phyloP scores from a whole-genome alignment of 2,888 invertebrate genomes.

The Chrysomela aeneicollis region DNA sequence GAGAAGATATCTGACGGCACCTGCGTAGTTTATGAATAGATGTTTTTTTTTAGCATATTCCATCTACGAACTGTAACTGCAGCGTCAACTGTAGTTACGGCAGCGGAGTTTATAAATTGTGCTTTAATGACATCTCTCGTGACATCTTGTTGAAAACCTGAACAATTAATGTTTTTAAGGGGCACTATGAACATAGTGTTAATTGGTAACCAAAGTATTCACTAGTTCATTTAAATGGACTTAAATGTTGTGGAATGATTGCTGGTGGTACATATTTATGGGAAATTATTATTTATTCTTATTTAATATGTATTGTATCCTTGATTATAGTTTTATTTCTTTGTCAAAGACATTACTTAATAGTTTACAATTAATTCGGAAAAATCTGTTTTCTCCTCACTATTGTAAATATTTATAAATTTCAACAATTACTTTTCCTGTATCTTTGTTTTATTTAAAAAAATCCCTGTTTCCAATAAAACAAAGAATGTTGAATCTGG shows the following conservation, averaged over 20 bases:
- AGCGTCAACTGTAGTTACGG: no score
- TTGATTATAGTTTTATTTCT: background rate
- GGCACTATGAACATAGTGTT: no score
- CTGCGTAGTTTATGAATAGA: no score
- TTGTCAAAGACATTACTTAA: background rate
- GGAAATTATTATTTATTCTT: background rate
- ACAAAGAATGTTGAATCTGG: background rate
- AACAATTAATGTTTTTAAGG: no score
- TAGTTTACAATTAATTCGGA: background rate
- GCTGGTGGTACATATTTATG: background rate
- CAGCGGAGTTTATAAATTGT: no score
- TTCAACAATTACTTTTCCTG: background rate
- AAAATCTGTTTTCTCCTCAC: background rate
- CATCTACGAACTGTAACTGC: no score
- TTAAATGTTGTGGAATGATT: no score
- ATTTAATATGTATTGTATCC: background rate
- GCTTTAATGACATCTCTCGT: no score
- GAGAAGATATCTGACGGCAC: no score
- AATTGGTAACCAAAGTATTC: background rate
- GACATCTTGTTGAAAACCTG: background rate
- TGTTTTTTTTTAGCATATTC: no score
- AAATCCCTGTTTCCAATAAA: background rate
- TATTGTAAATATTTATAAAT: slow-evolving; percentile 1
- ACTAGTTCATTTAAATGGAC: background rate
- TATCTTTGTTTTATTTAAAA: background rate